phyloP scores from a whole-genome alignment of 2,888 invertebrate species.

The Amorpha juglandis region DNA sequence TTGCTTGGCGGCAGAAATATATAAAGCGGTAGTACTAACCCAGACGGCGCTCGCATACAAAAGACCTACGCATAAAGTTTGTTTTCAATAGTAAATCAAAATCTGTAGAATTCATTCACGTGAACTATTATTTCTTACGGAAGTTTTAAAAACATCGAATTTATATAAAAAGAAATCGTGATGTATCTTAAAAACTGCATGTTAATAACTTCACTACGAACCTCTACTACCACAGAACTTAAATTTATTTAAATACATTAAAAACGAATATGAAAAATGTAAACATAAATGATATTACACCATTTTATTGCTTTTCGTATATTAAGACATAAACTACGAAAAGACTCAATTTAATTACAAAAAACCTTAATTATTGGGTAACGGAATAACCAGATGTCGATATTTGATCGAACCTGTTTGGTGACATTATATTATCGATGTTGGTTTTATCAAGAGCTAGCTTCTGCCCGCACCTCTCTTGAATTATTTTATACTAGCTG shows the following conservation, averaged over 20 bases:
- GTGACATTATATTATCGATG: not conserved
- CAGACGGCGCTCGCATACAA: no score
- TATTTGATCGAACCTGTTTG: not conserved
- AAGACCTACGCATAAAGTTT: no score
- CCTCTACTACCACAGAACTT: not conserved
- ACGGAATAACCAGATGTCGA: not conserved
- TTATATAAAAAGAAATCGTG: no score
- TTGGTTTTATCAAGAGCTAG: not conserved
- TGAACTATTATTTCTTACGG: no score
- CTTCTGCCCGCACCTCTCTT: not conserved
- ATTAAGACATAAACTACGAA: conserved; percentile 3
- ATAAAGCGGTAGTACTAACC: no score
- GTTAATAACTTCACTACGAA: no score
- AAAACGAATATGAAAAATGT: not conserved
- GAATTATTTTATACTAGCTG: no score
- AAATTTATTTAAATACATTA: not conserved
- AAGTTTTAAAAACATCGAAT: no score
- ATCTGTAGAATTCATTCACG: no score
- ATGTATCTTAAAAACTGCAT: no score
- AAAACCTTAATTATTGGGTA: not conserved
- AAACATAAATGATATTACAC: not conserved
- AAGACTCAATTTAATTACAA: not conserved
- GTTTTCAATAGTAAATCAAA: no score
- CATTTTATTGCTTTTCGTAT: not conserved
- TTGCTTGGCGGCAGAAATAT: no score